Conservation (phyloP, 2,888 invertebrate species). For the Antitype chi region DNA sequence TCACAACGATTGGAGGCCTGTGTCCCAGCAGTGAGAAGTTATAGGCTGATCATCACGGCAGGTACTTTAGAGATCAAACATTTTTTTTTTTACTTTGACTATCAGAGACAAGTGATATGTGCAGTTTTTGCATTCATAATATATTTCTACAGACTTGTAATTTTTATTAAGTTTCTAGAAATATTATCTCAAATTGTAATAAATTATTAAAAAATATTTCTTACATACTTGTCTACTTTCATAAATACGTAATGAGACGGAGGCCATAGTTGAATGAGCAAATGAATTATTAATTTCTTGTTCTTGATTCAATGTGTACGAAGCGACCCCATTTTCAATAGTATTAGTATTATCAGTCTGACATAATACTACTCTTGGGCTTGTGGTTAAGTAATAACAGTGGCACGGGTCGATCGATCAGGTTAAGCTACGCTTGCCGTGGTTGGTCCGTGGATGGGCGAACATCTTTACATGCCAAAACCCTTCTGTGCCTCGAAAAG, state of each 20-base stretch:
- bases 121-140: not conserved
- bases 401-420: too few species aligned
- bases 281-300: not conserved
- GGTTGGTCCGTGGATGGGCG: too few species aligned
- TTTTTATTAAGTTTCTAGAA: not conserved
- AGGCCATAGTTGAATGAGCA: not conserved
- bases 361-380: too few species aligned
- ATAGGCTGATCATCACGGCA: not conserved
- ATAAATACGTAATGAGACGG: not conserved
- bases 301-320: not conserved
- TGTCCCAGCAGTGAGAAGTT: too few species aligned
- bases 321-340: not conserved
- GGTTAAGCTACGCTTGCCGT: too few species aligned
- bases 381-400: too few species aligned
- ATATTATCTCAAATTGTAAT: not conserved
- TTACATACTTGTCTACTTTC: not conserved
- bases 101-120: not conserved
- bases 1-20: too few species aligned
- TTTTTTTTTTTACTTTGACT: not conserved
- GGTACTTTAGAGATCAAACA: not conserved
- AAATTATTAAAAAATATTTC: not conserved
- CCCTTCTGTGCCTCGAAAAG: too few species aligned
- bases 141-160: not conserved
- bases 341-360: not conserved
- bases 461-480: too few species aligned